Percentiles rank a stretch among this genome's conserved stretches.
Evolutionary conservation across 2,113 vertebrate species (phyloP).

Genomic region (Mormyrus iriodes): DNA sequence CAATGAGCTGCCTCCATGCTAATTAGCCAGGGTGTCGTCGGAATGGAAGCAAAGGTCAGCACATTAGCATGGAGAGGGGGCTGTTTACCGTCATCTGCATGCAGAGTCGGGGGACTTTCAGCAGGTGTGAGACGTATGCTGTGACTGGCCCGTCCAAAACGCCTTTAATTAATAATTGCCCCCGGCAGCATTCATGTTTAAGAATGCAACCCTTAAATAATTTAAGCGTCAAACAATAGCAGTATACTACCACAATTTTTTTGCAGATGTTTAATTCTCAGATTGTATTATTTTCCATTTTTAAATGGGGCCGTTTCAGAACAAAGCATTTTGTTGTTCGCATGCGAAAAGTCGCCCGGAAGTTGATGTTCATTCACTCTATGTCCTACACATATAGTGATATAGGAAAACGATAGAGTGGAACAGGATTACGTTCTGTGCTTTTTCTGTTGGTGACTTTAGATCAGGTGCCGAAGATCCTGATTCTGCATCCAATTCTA

Average conservation of each 20-base stretch:
- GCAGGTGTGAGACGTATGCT: slow-evolving; percentile 38
- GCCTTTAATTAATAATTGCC: slow-evolving; percentile 45
- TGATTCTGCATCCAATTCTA: not conserved
- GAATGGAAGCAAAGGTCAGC: slow-evolving; percentile 16
- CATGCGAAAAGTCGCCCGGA: not conserved
- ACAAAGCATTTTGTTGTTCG: not conserved
- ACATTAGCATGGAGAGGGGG: slow-evolving; percentile 28
- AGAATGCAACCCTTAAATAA: not conserved
- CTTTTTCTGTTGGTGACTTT: not conserved
- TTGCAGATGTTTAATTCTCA: not conserved
- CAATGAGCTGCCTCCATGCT: slow-evolving; percentile 15
- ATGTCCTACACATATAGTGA: not conserved
- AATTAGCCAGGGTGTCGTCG: slow-evolving; percentile 30
- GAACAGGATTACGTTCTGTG: not conserved
- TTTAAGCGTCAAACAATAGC: not conserved
- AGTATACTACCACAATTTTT: not conserved
- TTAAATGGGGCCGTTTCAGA: not conserved
- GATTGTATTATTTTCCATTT: not conserved
- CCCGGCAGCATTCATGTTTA: slow-evolving; percentile 18
- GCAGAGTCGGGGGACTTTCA: slow-evolving; percentile 17
- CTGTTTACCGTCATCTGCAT: slow-evolving; percentile 32
- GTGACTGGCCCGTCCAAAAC: slow-evolving; percentile 40
- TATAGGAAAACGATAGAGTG: too few relatives aligned
- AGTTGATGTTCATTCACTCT: not conserved
- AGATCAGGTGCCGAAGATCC: not conserved